Evolutionary conservation across 2,113 vertebrate species (phyloP), one percentile per base, ranked within the genome.

Genomic region (Podilymbus podiceps): DNA sequence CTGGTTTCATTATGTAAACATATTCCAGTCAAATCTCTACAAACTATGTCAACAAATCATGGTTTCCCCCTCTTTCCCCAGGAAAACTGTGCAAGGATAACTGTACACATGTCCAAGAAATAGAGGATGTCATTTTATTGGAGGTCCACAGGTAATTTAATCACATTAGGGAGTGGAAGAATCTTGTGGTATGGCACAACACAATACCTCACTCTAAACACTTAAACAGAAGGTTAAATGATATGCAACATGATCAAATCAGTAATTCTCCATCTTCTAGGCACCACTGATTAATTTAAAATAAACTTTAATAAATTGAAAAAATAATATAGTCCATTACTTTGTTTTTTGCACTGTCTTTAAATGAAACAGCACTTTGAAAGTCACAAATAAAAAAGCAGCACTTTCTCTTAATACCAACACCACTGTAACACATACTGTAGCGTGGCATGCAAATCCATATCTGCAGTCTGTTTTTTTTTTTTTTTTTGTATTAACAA

Each of bases 51-150:
- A 49, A 38, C 20, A n/a, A 28, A 46, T 40, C 22, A 62, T 8
- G 4, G 78, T 28, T 76, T 55, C 19, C 40, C 92, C 24, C 20
- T 55, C 18, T 46, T 64, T 64, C 47, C 89, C 89, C 86, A 42
- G 8, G 63, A 86, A 86, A 77, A 46, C 38, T 82, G 59, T 68
- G n/a, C 52, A 98, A 98, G 97, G 97, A 97, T 75, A 93, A 97
- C 76, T 60, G 55, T 71, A 97, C 92, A 69, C 93, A n/a, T 94
- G 82, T 88, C 81, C 77, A 88, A 24, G 50, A 88, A 89, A 96
- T 93, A 95, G 94, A 98, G 95, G 97, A 96, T 73, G 94, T 93
- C 91, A 98, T 98, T 99, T 99, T 99, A 99, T 99, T 99, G 97
- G 98, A 98, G 98, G 98, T 98, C 98, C 98, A 98, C 96, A 98